Evolutionary conservation across 2,113 vertebrate species (phyloP).

Genomic region (Bungarus multicinctus): DNA sequence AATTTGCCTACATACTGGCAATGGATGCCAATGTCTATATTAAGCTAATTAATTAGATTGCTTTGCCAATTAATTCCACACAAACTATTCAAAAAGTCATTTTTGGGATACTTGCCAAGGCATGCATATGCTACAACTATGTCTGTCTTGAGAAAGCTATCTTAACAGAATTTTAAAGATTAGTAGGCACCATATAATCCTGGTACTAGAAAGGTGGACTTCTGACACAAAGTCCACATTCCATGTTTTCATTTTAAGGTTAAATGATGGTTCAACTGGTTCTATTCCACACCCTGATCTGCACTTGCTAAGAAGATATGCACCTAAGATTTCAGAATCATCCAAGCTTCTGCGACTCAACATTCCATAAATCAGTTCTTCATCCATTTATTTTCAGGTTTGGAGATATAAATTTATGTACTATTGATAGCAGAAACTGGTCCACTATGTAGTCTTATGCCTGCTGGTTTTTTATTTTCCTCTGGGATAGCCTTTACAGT

Average conservation of each 20-base stretch:
- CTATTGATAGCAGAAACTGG: neutral
- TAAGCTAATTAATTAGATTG: neutral
- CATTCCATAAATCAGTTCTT: neutral
- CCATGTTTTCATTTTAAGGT: neutral
- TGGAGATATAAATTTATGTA: neutral
- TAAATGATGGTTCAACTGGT: neutral
- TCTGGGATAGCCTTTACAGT: neutral
- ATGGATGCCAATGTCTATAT: neutral
- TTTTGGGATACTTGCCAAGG: neutral
- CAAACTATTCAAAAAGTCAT: neutral
- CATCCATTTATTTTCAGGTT: neutral
- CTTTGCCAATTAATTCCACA: neutral
- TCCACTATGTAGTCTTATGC: neutral
- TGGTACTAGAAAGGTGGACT: neutral
- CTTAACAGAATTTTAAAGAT: neutral
- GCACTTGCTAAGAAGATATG: neutral
- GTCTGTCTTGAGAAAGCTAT: neutral
- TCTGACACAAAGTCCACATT: neutral
- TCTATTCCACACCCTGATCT: neutral
- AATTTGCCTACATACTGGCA: neutral
- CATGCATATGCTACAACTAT: neutral
- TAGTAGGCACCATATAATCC: neutral
- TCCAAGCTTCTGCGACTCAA: neutral
- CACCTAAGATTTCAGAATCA: neutral
- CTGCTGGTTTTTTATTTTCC: neutral